Evolutionary conservation across 2,113 vertebrate genomes (phyloP), one percentile per base, ranked within the genome.

Genomic region (Sylvia atricapilla): DNA sequence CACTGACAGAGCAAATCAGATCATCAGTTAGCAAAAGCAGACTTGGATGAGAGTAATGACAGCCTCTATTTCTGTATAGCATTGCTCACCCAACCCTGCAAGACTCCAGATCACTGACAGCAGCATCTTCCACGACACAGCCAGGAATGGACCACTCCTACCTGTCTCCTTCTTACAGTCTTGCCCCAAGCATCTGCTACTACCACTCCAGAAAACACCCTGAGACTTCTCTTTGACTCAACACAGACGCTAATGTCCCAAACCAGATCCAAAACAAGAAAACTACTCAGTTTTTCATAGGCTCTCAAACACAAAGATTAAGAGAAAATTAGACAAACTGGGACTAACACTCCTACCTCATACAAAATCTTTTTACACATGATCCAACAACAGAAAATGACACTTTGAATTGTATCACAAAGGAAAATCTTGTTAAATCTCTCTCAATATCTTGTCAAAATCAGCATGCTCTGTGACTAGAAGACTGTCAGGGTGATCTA

Each of bases 401-500:
- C n/a, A 92, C 86, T 96, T 94, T 67, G 44, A 70, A 87, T 66
- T 66, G 62, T 78, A 94, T 87, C 83, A 86, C 84, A 60, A 66
- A 59, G 56, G 62, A 97, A 97, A 87, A 87, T 91, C 93, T 93
- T 50, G 56, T 89, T 92, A 96, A 97, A 95, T 94, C 91, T 97
- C 96, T 96, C 95, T 97, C 92, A 78, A 87, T 95, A 84, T 97
- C 96, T 97, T 97, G 97, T 98, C 97, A 98, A 96, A 98, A 97
- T 86, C 97, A 97, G 96, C 96, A 87, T 97, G 94, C 96, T 97
- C 89, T 95, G 84, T 97, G 98, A 97, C 97, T 97, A 97, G 97
- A 97, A 73, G 97, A 98, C 98, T 98, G 98, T 98, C 98, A 98
- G 95, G 72, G 97, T 98, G 98, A 99, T 99, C 98, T 98, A 98